Conservation (phyloP, 2,888 invertebrate species). For the Argynnis bischoffii region DNA sequence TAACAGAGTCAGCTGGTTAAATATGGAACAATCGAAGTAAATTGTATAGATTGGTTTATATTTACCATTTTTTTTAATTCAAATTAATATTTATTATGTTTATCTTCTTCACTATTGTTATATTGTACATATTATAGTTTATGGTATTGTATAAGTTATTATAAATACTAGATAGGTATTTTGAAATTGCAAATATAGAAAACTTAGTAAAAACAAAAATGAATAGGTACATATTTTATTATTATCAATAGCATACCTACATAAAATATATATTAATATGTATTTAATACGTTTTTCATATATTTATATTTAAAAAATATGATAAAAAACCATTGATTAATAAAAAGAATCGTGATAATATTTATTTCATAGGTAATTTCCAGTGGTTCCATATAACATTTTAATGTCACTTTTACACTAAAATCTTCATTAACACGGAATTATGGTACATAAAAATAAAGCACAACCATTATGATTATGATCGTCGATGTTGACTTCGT, state of each 20-base stretch:
- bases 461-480: neutral
- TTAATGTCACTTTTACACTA: neutral
- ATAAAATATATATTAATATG: no score
- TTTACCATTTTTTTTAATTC: conserved; percentile 21
- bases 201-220: no score
- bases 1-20: conserved; percentile 66
- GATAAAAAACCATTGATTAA: no score
- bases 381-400: neutral
- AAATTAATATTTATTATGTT: conserved; percentile 28
- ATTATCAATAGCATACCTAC: no score
- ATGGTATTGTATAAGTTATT: neutral
- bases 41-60: conserved; percentile 42
- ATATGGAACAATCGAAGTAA: conserved; percentile 64
- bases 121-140: neutral
- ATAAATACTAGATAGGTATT: no score
- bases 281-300: no score
- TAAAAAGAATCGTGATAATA: conserved; percentile 1
- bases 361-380: conserved; percentile 9
- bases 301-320: no score
- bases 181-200: no score
- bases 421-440: conserved; percentile 6
- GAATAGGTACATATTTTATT: no score
- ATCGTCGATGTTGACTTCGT: neutral
- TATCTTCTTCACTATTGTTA: conserved; percentile 14
- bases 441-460: neutral